A percentile compares a stretch with the other conserved stretches of the same genome.
These are phyloP conservation scores for Micronycteris hirsuta DNA, from an alignment of 2,113 vertebrate species.

Conservation along the genomic window DNA sequence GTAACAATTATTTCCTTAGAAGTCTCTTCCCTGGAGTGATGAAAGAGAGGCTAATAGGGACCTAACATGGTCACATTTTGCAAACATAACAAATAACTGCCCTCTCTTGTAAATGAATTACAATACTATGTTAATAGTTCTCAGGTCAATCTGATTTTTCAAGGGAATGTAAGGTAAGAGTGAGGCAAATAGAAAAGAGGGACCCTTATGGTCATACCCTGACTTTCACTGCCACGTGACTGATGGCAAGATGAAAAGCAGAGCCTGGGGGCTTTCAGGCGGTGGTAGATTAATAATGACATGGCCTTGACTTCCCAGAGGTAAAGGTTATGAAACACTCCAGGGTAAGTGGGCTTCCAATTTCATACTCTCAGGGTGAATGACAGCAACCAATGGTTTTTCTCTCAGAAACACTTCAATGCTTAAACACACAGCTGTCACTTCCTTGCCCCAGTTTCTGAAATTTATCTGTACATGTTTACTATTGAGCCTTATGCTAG, in stretches of 20 bases:
- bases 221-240: slow-evolving; percentile 55
- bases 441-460: slow-evolving; percentile 21
- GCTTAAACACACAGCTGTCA: slow-evolving; percentile 70
- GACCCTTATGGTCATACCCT: slow-evolving; percentile 42
- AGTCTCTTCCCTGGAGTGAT: slow-evolving; percentile 22
- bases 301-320: slow-evolving; percentile 77
- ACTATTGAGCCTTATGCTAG: slow-evolving; percentile 20
- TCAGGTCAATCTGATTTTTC: slow-evolving; percentile 41
- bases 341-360: slow-evolving; percentile 72
- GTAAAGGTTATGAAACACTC: slow-evolving; percentile 76
- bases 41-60: not conserved
- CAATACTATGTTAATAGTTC: slow-evolving; percentile 4
- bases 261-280: slow-evolving; percentile 70
- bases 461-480: slow-evolving; percentile 60
- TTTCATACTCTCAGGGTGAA: slow-evolving; percentile 71
- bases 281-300: slow-evolving; percentile 75
- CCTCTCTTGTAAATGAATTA: slow-evolving; percentile 5
- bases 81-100: slow-evolving; percentile 29
- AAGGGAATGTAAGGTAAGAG: slow-evolving; percentile 11
- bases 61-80: not conserved
- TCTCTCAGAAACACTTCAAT: slow-evolving; percentile 69
- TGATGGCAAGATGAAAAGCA: slow-evolving; percentile 74
- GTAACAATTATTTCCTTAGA: slow-evolving; percentile 13
- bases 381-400: slow-evolving; percentile 70
- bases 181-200: not conserved